These are phyloP conservation scores for Felis chaus DNA, from an alignment of 2,113 vertebrate species.

Conservation along the genomic window DNA sequence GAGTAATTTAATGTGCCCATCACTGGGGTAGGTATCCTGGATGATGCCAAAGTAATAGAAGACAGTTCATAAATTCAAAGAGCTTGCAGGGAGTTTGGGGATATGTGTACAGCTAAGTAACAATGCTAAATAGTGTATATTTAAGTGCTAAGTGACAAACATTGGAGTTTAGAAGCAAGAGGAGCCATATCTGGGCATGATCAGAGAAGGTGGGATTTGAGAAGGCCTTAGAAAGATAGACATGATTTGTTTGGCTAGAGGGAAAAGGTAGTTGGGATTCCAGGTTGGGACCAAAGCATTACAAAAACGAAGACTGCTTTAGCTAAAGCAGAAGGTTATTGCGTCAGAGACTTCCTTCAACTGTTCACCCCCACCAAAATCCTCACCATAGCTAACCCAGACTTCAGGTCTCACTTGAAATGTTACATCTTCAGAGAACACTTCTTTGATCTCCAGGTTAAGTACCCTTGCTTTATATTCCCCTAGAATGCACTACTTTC, in stretches of 20 bases:
- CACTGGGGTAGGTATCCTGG: not conserved
- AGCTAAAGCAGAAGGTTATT: not conserved
- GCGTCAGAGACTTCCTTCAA: not conserved
- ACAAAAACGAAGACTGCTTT: slow-evolving; percentile 9
- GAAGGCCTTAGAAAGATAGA: not conserved
- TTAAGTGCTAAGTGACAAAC: slow-evolving; percentile 1
- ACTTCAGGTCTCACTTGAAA: not conserved
- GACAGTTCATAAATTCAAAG: not conserved
- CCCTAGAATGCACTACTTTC: not conserved
- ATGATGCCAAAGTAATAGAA: slow-evolving; percentile 6
- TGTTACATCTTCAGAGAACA: not conserved
- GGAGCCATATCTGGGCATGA: not conserved
- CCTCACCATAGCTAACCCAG: not conserved
- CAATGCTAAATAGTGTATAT: not conserved
- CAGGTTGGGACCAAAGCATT: not conserved
- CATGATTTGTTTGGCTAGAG: slow-evolving; percentile 20
- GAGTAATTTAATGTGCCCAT: not conserved
- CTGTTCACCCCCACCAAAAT: not conserved
- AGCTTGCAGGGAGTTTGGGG: not conserved
- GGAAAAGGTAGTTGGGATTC: not conserved
- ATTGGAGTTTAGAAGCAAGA: slow-evolving; percentile 19
- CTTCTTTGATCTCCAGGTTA: not conserved
- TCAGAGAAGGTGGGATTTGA: slow-evolving; percentile 31
- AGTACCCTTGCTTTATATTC: slow-evolving; percentile 20
- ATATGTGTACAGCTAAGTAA: not conserved